These are phyloP conservation scores for Drosophila baimaii DNA, from an alignment of 1,140 invertebrate species.

Conservation along the genomic window DNA sequence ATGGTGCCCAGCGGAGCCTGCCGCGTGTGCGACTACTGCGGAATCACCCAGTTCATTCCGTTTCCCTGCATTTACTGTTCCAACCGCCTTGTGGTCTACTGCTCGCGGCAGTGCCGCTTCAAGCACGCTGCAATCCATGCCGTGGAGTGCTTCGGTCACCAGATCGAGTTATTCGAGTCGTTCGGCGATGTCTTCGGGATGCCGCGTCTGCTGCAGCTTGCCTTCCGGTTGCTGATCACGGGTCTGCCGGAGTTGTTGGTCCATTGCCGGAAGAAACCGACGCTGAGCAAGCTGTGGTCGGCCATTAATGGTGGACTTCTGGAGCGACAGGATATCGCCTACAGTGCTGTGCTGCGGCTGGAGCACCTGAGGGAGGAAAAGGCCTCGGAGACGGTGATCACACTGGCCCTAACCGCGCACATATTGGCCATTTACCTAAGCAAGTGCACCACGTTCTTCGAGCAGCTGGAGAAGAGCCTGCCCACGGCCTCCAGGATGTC, in stretches of 20 bases:
- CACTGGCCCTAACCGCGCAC: constrained; percentile 57
- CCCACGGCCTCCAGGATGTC: constrained; percentile 58
- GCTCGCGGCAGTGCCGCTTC: constrained; percentile 65
- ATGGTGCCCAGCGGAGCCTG: constrained; percentile 67
- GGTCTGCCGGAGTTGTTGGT: constrained; percentile 61
- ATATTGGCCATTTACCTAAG: constrained; percentile 63
- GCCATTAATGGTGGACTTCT: constrained; percentile 61
- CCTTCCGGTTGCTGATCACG: constrained; percentile 63
- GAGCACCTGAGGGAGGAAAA: constrained; percentile 45
- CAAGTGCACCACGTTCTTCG: constrained; percentile 69
- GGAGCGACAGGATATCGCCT: constrained; percentile 61
- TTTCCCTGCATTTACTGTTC: constrained; percentile 76
- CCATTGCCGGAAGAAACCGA: constrained; percentile 69
- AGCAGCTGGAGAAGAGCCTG: constrained; percentile 62
- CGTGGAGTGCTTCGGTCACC: constrained; percentile 66
- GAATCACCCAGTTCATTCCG: constrained; percentile 64
- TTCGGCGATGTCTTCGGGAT: constrained; percentile 61
- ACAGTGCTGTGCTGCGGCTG: constrained; percentile 56
- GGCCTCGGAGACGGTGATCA: constrained; percentile 45
- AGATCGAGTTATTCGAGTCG: constrained; percentile 68
- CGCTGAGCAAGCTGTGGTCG: constrained; percentile 63
- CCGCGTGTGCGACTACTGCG: constrained; percentile 68
- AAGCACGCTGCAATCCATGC: constrained; percentile 67
- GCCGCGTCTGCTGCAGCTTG: constrained; percentile 64
- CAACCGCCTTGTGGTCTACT: constrained; percentile 69